Evolutionary conservation across 1,140 invertebrate genomes (phyloP).

Genomic region (Drosophila nasuta): DNA sequence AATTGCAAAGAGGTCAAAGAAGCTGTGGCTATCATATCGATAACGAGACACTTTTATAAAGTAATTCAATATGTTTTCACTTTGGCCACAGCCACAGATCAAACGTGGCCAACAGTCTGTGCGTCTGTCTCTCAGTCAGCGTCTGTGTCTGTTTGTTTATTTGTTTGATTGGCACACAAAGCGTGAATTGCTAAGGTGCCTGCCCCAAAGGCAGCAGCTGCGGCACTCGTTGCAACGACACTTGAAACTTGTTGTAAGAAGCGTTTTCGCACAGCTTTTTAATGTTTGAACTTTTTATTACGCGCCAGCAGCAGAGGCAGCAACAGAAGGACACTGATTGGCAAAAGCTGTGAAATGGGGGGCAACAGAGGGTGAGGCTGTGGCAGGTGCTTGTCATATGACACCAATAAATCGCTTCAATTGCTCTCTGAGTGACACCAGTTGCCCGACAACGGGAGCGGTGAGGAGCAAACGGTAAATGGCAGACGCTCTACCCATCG

Average conservation of each 20-base stretch:
- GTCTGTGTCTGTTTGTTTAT: slow-evolving; percentile 36
- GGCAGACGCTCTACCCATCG: slow-evolving; percentile 20
- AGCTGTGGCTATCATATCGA: slow-evolving; percentile 16
- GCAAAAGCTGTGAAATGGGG: slow-evolving; percentile 45
- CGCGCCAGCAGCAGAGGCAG: slow-evolving; percentile 50
- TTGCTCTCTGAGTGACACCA: slow-evolving; percentile 79
- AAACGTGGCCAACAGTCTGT: slow-evolving; percentile 39
- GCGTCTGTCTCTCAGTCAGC: slow-evolving; percentile 1
- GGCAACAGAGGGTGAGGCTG: not conserved
- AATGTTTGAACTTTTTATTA: slow-evolving; percentile 82
- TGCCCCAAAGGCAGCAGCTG: slow-evolving; percentile 41
- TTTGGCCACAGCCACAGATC: slow-evolving; percentile 61
- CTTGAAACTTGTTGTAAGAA: slow-evolving; percentile 68
- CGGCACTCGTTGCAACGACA: slow-evolving; percentile 57
- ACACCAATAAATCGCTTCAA: slow-evolving; percentile 84
- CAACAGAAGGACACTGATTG: slow-evolving; percentile 47
- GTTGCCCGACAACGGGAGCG: slow-evolving; percentile 40
- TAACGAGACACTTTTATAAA: slow-evolving; percentile 51
- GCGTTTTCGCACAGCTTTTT: slow-evolving; percentile 57
- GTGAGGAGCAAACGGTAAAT: not conserved
- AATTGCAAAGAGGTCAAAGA: slow-evolving; percentile 42
- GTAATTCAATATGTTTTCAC: slow-evolving; percentile 81
- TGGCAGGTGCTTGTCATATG: slow-evolving; percentile 77
- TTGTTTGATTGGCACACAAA: slow-evolving; percentile 75
- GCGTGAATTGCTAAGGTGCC: slow-evolving; percentile 33